Evolutionary conservation across 2,113 vertebrate genomes (phyloP), one percentile per base, ranked within the genome.

Genomic region (Dunckerocampus dactyliophorus): DNA sequence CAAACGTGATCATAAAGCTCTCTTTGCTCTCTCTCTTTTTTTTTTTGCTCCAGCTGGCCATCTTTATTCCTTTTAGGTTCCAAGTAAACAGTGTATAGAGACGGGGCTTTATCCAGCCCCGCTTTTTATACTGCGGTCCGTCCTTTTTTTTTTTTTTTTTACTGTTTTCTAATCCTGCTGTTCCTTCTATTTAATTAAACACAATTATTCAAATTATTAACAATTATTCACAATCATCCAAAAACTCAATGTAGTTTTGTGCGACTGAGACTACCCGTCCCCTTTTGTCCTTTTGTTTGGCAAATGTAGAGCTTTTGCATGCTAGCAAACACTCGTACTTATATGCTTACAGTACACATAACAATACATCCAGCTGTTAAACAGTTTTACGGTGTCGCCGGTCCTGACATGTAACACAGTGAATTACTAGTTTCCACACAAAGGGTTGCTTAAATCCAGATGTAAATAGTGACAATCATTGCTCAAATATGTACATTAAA

Each of bases 281-380:
- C 67, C 71, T 77, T 72, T 79, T 37, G 16, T 62, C 64, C 53
- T 68, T 54, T n/a, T n/a, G n/a, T n/a, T 54, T 37, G 52, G 52
- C 17, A 37, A 11, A 19, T 69, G 64, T 82, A 72, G 39, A 52
- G 22, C 62, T 73, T 69, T 51, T 54, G 51, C 54, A 62, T 59
- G 71, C 56, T 51, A 0, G 20, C 22, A 31, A 28, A 31, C 8
- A 11, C 42, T 57, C 15, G 37, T 56, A 71, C 74, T 68, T 59
- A 65, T 79, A 78, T 66, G 82, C 66, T 64, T 37, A 69, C 63
- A 3, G 15, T 57, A 48, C 39, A 45, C 61, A 34, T 24, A 59
- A 58, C 24, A n/a, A 58, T 56, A 65, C 72, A 47, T 8, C 65
- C 63, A 74, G 68, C 71, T 74, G 68, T 82, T 69, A 71, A 47